Evolutionary conservation across 2,113 vertebrate species (phyloP), one percentile per base, ranked within the genome.

Genomic region (Phyllostomus hastatus): DNA sequence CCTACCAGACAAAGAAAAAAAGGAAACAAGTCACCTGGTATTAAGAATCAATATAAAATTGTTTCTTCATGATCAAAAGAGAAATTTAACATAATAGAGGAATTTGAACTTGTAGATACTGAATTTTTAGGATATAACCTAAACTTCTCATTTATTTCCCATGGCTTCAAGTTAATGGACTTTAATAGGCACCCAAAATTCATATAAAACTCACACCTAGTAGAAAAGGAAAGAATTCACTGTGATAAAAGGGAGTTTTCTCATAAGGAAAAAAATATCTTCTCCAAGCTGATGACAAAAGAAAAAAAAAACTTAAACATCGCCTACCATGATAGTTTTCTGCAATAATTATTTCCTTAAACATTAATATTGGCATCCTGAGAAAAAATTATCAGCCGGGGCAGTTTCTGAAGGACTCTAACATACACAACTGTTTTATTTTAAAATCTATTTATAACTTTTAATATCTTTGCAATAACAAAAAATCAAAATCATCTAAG

Each of bases 191-290:
- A 35, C 26, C 15, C 24, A 78, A n/a, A 89, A 78, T 90, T 78
- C 14, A 72, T 2, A 52, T 11, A 52, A 66, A 15, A 97, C 84
- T 84, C 94, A 94, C 10, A 97, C 59, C 75, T 95, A 94, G 24
- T 84, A 97, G 73, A 96, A 54, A 78, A 94, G 7, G 66, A 88
- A 89, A 92, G 75, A 98, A 98, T 96, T 95, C 89, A 73, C 67
- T 89, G 69, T 43, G 28, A 73, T 88, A 94, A 97, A 98, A 97
- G 70, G 11, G 88, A 46, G 26, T 75, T 76, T 98, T 86, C 87
- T 84, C 20, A 59, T 14, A 67, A 19, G 70, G 22, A 43, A 93
- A 94, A 46, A 16, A 88, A 14, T 97, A 97, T 85, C 91, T 97
- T 50, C 22, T 83, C 52, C 76, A 97, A 97, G 84, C 35, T 93